Base-by-base conservation (phyloP, 53 echinoderm and acorn worm genomes). In the Astropecten irregularis region DNA sequence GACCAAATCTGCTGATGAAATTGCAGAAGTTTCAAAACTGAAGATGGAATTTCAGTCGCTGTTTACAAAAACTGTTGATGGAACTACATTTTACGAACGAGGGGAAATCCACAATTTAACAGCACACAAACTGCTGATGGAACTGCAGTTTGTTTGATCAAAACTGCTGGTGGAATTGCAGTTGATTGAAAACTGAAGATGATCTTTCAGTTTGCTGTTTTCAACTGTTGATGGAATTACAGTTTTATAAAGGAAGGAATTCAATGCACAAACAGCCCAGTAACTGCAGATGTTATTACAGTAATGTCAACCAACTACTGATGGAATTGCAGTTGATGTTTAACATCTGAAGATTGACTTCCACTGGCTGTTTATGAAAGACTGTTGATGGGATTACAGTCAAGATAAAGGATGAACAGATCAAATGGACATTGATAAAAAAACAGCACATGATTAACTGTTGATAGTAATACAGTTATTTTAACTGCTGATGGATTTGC, bases 311-410 rank as follows among this genome's bases (percentile, higher is more conserved):
- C 18, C 23, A 58, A 62, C 62, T 34, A 23, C 62, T 62, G 62
- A 16, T 62, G 33, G 62, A 62, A 62, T 62, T 62, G 65, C 65
- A 64, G 65, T 64, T n/a, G n/a, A n/a, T n/a, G n/a, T n/a, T n/a
- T n/a, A n/a, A n/a, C n/a, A n/a, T 37, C 37, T 37, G 38, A 64
- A 37, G 65, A 35, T 64, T 35, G 35, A 37, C 35, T 36, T 64
- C 19, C 37, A 64, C 36, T 64, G 35, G 65, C 65, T 64, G 65
- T 64, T 37, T 22, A 32, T 38, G 59, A 13, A 16, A 3, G 37
- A 64, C 65, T 64, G 65, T 64, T 64, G 65, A 29, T 64, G 65
- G 23, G 19, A 37, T 37, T 35, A 64, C 65, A 64, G 65, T 64
- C 37, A 9, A 18, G 36, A 36, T 20, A 34, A 37, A 21, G 38